Evolutionary conservation across 2,797 vertebrate genomes (phyloP), one percentile per base, ranked within the genome.

Genomic region (Bucorvus abyssinicus): DNA sequence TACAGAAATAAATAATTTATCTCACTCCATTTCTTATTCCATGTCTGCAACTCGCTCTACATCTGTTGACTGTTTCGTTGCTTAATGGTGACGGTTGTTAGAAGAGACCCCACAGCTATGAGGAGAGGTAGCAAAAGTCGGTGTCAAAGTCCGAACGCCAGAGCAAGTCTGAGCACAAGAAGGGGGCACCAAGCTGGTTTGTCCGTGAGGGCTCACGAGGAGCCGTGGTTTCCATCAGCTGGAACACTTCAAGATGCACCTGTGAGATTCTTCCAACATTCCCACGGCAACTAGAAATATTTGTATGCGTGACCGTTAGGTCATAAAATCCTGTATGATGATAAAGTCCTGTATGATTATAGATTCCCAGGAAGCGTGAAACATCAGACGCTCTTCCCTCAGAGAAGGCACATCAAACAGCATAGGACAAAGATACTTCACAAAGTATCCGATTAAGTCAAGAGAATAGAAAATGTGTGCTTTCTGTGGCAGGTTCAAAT

Each of bases 91-190:
- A 64, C 2, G n/a, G 27, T 3, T 56, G 52, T 22, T 75, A 75
- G 0, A 0, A 29, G 63, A 71, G 26, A 60, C 7, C 24, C 24
- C 60, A 59, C 11, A 1, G 8, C 11, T 7, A 14, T 24, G 52
- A 61, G 44, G n/a, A 63, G 53, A 59, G n/a, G 64, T 10, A 63
- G 27, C 5, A 29, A 27, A 76, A 73, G 8, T 16, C 44, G 20
- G 3, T 15, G 32, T 12, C 9, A 5, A 36, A 59, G 24, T 36
- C 73, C 2, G 1, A 34, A 10, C 27, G 53, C 32, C 53, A 30
- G n/a, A 47, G 5, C 7, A 29, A 29, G 8, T 11, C 44, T 27
- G 75, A 91, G 18, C 19, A 34, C 18, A 17, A 17, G 13, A 90
- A 84, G 26, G 60, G 56, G 29, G 29, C 29, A 82, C 10, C 27